These are phyloP conservation scores for Piprites chloris DNA, from an alignment of 2,113 vertebrate species.

Conservation along the genomic window DNA sequence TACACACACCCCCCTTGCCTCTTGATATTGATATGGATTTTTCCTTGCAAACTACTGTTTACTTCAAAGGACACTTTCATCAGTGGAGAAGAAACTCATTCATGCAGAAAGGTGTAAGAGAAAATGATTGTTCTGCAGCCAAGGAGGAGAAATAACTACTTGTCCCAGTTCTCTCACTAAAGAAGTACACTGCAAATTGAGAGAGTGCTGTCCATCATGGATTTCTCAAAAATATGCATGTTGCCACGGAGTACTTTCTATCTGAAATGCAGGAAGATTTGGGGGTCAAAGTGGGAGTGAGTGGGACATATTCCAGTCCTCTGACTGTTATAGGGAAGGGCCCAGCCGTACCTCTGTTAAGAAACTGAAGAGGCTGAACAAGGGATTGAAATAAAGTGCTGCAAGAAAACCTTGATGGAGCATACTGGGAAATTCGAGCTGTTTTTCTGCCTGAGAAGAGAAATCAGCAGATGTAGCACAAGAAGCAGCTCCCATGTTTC, in stretches of 20 bases:
- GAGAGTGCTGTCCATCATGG: neutral
- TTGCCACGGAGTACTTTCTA: neutral
- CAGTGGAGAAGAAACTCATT: neutral
- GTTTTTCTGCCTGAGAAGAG: neutral
- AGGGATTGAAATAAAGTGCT: neutral
- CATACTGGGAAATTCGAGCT: neutral
- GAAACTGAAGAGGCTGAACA: neutral
- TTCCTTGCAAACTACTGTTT: neutral
- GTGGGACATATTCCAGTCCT: neutral
- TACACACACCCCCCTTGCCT: fast-evolving
- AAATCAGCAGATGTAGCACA: neutral
- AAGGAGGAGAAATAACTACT: neutral
- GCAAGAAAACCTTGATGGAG: neutral
- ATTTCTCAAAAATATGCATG: neutral
- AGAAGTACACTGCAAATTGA: neutral
- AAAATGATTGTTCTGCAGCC: neutral
- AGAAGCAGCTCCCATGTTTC: neutral
- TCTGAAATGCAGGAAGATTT: neutral
- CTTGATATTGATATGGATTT: neutral
- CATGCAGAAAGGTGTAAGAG: neutral
- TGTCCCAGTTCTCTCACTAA: neutral
- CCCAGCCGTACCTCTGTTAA: neutral
- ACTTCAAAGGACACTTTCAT: neutral
- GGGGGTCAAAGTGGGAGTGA: neutral
- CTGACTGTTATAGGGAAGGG: neutral